Evolutionary conservation across 2,797 vertebrate species (phyloP).

Genomic region (Betta splendens): DNA sequence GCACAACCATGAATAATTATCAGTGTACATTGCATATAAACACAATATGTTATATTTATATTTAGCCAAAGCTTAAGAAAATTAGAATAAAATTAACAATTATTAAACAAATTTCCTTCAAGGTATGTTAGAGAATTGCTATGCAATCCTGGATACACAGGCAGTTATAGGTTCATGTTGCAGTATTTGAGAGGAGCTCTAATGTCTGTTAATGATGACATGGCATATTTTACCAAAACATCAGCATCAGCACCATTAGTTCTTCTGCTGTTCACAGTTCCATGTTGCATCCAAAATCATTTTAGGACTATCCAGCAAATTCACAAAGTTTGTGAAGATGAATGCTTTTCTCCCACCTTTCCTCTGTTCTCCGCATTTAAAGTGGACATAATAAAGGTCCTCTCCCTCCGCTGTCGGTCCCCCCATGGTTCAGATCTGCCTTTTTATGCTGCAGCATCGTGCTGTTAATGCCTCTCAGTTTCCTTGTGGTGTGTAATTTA

Average conservation of each 20-base stretch:
- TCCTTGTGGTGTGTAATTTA: slow-evolving; percentile 75
- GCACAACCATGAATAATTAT: slow-evolving; percentile 13
- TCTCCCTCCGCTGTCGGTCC: slow-evolving; percentile 32
- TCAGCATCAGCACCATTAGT: too few species aligned
- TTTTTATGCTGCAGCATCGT: slow-evolving; percentile 46
- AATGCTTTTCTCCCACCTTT: slow-evolving; percentile 38
- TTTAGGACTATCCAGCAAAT: slow-evolving; percentile 54
- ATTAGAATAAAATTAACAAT: too few species aligned
- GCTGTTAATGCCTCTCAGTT: slow-evolving; percentile 67
- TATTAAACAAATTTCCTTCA: too few species aligned
- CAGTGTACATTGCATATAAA: too few species aligned
- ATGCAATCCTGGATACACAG: too few species aligned
- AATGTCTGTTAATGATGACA: too few species aligned
- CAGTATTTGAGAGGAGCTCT: too few species aligned
- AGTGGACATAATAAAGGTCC: not conserved
- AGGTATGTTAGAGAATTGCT: too few species aligned
- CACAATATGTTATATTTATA: too few species aligned
- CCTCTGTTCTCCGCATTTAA: not conserved
- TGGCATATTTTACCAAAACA: too few species aligned
- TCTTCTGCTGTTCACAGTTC: slow-evolving; percentile 38
- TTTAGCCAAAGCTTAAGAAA: too few species aligned
- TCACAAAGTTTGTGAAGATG: slow-evolving; percentile 52
- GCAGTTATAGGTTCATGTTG: too few species aligned
- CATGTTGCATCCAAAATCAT: slow-evolving; percentile 37
- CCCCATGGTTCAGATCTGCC: slow-evolving; percentile 33